A percentile compares a stretch with the other conserved stretches of the same genome.
Conservation (phyloP, 2,113 vertebrate genomes). For the Elephas maximus region DNA sequence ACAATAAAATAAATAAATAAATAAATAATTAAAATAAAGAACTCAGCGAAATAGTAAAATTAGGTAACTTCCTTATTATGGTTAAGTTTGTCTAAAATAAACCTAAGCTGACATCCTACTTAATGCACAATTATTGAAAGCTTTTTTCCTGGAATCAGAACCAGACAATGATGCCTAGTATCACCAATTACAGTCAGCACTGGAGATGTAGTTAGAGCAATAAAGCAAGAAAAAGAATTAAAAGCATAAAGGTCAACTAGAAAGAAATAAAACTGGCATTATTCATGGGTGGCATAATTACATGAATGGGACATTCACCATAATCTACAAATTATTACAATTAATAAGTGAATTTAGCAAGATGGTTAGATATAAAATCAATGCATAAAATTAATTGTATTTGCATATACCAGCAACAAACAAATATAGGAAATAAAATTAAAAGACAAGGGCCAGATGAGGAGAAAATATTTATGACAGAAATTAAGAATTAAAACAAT, state of each 20-base stretch:
- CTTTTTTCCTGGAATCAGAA: background rate
- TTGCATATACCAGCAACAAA: background rate
- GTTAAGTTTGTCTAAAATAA: background rate
- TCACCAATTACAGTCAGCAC: background rate
- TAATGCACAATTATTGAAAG: background rate
- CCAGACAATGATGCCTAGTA: background rate
- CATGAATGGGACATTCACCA: background rate
- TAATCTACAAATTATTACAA: background rate
- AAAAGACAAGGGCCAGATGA: background rate
- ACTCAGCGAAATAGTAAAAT: background rate
- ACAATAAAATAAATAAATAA: no score
- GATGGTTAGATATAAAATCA: background rate
- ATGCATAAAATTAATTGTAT: background rate
- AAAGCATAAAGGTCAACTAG: background rate
- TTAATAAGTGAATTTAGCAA: background rate
- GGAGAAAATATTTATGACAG: background rate
- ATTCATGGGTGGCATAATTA: background rate
- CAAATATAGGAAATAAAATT: background rate
- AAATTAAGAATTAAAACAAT: background rate
- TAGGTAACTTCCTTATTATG: background rate
- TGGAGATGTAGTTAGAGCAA: background rate
- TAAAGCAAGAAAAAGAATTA: background rate
- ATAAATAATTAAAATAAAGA: no score
- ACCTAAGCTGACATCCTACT: background rate
- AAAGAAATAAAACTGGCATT: background rate